Evolutionary conservation across 2,113 vertebrate genomes (phyloP), one percentile per base, ranked within the genome.

Genomic region (Leptocoma aspasia): DNA sequence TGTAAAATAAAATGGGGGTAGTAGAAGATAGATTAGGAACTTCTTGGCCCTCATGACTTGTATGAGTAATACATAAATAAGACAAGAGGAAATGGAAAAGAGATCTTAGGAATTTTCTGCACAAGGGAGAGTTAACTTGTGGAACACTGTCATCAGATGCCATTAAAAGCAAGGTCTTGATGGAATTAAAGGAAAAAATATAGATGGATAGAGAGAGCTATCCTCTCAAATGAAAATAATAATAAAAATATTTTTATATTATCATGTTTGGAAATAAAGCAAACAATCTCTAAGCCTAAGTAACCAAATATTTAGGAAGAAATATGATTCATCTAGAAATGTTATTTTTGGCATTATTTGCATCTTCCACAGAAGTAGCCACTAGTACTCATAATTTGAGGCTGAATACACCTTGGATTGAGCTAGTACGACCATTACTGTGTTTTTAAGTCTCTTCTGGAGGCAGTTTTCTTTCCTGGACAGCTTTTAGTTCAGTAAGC

Each of bases 71-170:
- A 94, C 63, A 92, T 92, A 96, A 97, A 95, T 86, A 95, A 91
- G 84, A 75, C 82, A 90, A 93, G 96, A 97, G 94, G 95, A 97
- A 97, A 97, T 95, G 97, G 95, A 97, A 97, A 97, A 95, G 63
- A 76, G 81, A 87, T 93, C 91, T 96, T 85, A 92, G 88, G 93
- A 94, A 95, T 93, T 89, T 96, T 96, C 90, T 89, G 53, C 84
- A 54, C 31, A 71, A 66, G 53, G 44, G 63, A 82, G n/a, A 75
- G n/a, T 75, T 88, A 91, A 73, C 65, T 91, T 54, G 35, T 56
- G 60, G 94, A 94, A 88, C 5, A 37, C 31, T 73, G 71, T 90
- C 71, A 90, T 85, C 31, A 86, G 54, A 70, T 66, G 54, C 47
- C 66, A 49, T 52, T 81, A 73, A 94, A 87, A 41, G 52, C 35